Conservation (phyloP, 2,797 vertebrate genomes). For the Protosalanx chinensis region DNA sequence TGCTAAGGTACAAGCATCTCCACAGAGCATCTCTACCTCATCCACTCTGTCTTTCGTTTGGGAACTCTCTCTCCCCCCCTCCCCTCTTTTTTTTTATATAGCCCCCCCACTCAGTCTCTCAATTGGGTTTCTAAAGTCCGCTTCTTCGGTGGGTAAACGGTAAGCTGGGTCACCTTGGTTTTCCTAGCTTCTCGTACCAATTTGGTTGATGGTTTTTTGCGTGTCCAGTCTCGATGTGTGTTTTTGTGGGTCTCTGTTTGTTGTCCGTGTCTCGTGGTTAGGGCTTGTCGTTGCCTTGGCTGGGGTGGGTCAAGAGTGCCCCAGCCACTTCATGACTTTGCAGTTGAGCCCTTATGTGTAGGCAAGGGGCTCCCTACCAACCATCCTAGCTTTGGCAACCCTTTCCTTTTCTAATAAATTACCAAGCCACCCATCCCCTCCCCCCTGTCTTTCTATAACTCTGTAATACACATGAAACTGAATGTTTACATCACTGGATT, state of each 20-base stretch:
- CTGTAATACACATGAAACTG: constrained; percentile 69
- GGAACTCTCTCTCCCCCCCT: background rate
- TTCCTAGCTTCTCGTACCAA: constrained; percentile 34
- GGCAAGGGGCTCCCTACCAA: constrained; percentile 36
- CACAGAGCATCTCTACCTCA: constrained; percentile 76
- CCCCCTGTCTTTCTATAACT: constrained; percentile 63
- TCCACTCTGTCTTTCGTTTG: background rate
- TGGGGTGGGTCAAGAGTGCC: too few relatives aligned
- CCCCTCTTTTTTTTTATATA: too few relatives aligned
- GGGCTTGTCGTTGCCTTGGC: constrained; percentile 18
- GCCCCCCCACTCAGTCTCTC: constrained; percentile 8
- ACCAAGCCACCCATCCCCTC: constrained; percentile 15
- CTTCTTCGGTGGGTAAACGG: constrained; percentile 28
- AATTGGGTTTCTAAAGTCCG: constrained; percentile 24
- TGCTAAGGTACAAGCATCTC: constrained; percentile 59
- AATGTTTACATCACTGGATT: constrained; percentile 84
- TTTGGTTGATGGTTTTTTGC: constrained; percentile 56
- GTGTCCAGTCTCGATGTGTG: constrained; percentile 62
- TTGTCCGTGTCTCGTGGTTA: constrained; percentile 70
- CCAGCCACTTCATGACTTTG: constrained; percentile 17
- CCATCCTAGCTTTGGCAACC: constrained; percentile 22
- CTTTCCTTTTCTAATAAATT: constrained; percentile 3
- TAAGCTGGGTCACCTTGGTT: constrained; percentile 19
- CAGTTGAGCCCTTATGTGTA: constrained; percentile 34
- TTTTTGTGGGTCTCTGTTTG: constrained; percentile 63